Conservation (phyloP, 2,888 invertebrate genomes). For the Abrostola triplasia region DNA sequence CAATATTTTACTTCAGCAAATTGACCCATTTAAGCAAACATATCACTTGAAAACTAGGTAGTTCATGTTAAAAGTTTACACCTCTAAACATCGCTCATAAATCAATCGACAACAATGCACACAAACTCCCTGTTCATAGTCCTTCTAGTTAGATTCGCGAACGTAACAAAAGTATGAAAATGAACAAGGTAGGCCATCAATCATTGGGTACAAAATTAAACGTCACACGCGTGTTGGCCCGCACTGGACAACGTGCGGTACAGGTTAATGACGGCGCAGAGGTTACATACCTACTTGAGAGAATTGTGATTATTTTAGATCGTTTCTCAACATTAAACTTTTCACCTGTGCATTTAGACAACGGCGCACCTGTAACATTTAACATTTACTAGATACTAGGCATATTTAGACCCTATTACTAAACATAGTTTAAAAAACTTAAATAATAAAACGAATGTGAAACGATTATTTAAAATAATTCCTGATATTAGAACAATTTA, state of each 20-base stretch:
- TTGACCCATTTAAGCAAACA: not conserved
- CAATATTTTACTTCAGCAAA: too few species aligned
- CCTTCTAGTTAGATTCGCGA: slow-evolving; percentile 59
- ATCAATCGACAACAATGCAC: slow-evolving; percentile 51
- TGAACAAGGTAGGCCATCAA: slow-evolving; percentile 80
- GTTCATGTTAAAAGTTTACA: slow-evolving; percentile 29
- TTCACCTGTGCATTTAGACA: too few species aligned
- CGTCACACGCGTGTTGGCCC: slow-evolving; percentile 82
- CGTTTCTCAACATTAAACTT: too few species aligned
- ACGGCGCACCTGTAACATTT: too few species aligned
- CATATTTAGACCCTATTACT: too few species aligned
- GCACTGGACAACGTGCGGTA: slow-evolving; percentile 68
- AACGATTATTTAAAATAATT: too few species aligned
- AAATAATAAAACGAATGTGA: too few species aligned
- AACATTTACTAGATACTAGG: too few species aligned
- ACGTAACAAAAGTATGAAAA: slow-evolving; percentile 79
- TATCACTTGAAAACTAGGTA: not conserved
- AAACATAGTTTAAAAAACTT: too few species aligned
- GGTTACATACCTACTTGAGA: slow-evolving; percentile 32
- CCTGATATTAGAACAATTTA: too few species aligned
- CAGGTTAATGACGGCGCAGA: slow-evolving; percentile 65
- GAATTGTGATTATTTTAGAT: slow-evolving; percentile 21
- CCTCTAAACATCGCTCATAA: slow-evolving; percentile 41
- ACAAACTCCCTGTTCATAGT: slow-evolving; percentile 29
- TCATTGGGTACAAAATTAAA: slow-evolving; percentile 87